These are phyloP conservation scores for Scrobipalpa costella DNA, from an alignment of 2,888 invertebrate genomes.

Conservation along the genomic window DNA sequence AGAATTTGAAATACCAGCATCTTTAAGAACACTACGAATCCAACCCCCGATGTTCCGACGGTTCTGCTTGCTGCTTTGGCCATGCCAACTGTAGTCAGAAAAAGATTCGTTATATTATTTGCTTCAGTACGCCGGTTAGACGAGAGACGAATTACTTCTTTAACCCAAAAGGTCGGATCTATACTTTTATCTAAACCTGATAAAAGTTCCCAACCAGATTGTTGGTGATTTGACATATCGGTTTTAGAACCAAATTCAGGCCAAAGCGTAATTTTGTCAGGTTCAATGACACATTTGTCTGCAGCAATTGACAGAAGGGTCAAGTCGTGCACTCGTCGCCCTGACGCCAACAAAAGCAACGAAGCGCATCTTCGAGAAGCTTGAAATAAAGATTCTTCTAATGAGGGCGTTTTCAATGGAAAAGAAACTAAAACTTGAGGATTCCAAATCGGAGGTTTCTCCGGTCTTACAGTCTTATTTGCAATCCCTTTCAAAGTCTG, in stretches of 20 bases:
- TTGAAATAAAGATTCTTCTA: not conserved
- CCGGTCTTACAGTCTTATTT: not conserved
- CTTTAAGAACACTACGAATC: not conserved
- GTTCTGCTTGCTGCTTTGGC: not conserved
- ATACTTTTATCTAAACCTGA: conserved; percentile 1
- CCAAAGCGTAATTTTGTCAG: not conserved
- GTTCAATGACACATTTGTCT: not conserved
- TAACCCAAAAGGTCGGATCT: not conserved
- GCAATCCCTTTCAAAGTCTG: not conserved
- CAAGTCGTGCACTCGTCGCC: not conserved
- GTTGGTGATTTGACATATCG: not conserved
- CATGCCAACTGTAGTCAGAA: not conserved
- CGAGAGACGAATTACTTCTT: not conserved
- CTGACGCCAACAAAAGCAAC: not conserved
- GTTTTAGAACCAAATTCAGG: not conserved
- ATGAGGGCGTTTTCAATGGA: not conserved
- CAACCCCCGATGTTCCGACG: not conserved
- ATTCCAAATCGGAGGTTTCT: not conserved
- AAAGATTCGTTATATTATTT: not conserved
- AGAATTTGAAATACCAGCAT: not conserved
- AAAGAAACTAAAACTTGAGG: not conserved
- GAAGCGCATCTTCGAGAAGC: not conserved
- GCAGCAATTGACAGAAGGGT: not conserved
- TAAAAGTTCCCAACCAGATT: not conserved
- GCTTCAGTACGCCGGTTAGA: not conserved